Percentiles rank a stretch among this genome's conserved stretches.
Conservation (phyloP, 2,797 vertebrate genomes). For the Melanotaenia boesemani region DNA sequence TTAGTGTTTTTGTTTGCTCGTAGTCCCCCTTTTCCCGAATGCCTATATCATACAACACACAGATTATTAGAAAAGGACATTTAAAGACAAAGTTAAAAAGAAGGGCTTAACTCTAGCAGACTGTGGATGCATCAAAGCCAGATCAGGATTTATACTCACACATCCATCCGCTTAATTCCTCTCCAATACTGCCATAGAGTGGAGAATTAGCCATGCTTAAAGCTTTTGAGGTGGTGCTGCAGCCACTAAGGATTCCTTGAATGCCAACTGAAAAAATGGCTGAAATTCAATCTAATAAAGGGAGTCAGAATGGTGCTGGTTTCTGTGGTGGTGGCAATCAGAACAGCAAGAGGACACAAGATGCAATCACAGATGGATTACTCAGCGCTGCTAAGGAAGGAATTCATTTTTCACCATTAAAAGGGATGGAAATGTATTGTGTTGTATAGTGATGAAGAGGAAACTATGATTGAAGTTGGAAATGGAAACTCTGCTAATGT, state of each 20-base stretch:
- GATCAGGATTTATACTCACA: constrained; percentile 28
- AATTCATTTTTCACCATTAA: not conserved
- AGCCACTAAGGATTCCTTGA: constrained; percentile 48
- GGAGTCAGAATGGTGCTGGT: constrained; percentile 12
- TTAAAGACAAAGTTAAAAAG: constrained; percentile 20
- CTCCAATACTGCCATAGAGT: constrained; percentile 31
- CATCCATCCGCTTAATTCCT: constrained; percentile 37
- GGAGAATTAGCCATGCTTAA: constrained; percentile 54
- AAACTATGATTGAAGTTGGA: not conserved
- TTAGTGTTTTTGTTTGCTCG: constrained; percentile 40
- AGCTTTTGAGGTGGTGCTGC: constrained; percentile 47
- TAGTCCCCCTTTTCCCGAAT: not conserved
- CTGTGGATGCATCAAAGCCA: constrained; percentile 42
- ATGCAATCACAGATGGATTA: not conserved
- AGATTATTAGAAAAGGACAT: constrained; percentile 20
- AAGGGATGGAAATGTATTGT: not conserved
- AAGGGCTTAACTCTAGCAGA: constrained; percentile 38
- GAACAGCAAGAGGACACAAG: constrained; percentile 35
- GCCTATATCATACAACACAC: constrained; percentile 24
- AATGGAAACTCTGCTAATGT: constrained; percentile 1
- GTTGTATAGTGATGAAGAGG: not conserved
- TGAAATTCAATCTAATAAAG: constrained; percentile 57
- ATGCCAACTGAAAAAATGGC: constrained; percentile 54
- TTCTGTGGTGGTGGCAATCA: constrained; percentile 52
- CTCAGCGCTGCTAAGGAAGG: not conserved